Base-by-base conservation (phyloP, 2,797 vertebrate species). In the Sebastolobus altivelis region DNA sequence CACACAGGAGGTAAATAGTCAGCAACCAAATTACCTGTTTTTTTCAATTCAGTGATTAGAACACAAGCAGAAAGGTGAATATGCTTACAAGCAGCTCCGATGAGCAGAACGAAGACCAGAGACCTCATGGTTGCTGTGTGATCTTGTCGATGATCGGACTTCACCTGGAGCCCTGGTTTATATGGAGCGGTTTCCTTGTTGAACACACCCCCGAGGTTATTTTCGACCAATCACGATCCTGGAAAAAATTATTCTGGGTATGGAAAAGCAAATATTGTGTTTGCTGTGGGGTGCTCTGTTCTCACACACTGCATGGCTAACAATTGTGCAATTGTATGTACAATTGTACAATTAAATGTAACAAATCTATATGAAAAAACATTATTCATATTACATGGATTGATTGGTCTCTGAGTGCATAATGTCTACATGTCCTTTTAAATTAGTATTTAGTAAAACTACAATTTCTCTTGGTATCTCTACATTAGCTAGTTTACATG, bases 21-120 rank as follows among this genome's bases (percentile, higher is more conserved):
- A 80, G 13, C 4, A 18, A 56, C 8, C 18, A 6, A 60, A 2
- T 40, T 0, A 16, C 4, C 33, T 33, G 4, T 1, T 20, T 69
- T 14, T 70, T 22, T 35, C 2, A n/a, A 43, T 31, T 56, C 13
- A 52, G 14, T 61, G 9, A 58, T 27, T 2, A 13, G n/a, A 65
- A 60, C 3, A 37, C 8, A 31, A 14, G 33, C 10, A 46, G 52
- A 70, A 33, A 52, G 13, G 9, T 4, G 37, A 10, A 9, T 38
- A 12, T 58, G 5, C 80, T 81, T 33, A 81, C 95, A 95, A 11
- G 92, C 93, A 74, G 91, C 94, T 90, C 93, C 94, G 33, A 94
- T 88, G 87, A 95, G 92, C 91, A 95, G 89, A 89, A 94, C 40
- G 9, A 95, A 94, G 63, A 95, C 91, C 72, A 95, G 90, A 49